Conservation (phyloP, 2,797 vertebrate genomes). For the Pitangus sulphuratus region DNA sequence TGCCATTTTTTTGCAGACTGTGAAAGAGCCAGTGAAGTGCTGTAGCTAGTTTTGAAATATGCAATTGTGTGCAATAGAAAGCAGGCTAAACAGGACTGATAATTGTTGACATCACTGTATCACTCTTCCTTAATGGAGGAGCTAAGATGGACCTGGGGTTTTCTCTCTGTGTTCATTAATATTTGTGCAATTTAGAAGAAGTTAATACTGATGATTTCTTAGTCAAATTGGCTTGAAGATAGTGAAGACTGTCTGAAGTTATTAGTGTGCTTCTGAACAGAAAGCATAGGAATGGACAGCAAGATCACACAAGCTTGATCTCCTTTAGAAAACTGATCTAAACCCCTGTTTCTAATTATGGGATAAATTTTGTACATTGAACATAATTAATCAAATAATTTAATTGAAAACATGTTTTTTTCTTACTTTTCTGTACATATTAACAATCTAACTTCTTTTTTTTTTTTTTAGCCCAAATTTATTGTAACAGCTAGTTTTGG, state of each 20-base stretch:
- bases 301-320: background rate
- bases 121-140: background rate
- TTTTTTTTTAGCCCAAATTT: slow-evolving; percentile 86
- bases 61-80: background rate
- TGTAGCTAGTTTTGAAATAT: background rate
- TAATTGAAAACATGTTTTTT: background rate
- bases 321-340: background rate
- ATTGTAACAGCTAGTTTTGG: slow-evolving; percentile 93
- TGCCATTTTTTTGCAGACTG: background rate
- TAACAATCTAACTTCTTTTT: background rate
- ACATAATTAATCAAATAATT: background rate
- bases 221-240: background rate
- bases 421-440: background rate
- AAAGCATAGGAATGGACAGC: background rate
- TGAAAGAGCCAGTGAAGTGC: background rate
- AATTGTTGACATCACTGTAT: background rate
- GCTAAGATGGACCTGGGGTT: background rate
- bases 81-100: background rate
- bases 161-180: background rate
- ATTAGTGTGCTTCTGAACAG: background rate
- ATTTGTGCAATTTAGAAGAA: background rate
- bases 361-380: background rate
- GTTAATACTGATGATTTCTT: background rate
- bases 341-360: background rate
- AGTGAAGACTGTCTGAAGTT: background rate